These are phyloP conservation scores for Aphaenogaster rudis DNA, from an alignment of 1,140 invertebrate species.

Conservation along the genomic window DNA sequence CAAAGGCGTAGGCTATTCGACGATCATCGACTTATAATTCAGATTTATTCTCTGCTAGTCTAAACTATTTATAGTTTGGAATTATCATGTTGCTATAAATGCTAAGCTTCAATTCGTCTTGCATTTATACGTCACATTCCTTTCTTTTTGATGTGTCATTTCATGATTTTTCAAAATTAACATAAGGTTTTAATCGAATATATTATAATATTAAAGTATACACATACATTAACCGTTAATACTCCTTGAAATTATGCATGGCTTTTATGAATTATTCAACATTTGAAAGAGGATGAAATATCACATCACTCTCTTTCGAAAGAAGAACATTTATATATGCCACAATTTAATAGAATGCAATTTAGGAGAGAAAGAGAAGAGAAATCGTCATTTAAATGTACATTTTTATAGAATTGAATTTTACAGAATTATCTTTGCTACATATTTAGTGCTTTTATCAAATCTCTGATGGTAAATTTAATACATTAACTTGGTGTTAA, in stretches of 20 bases:
- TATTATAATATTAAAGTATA: neutral
- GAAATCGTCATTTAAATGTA: neutral
- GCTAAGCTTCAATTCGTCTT: neutral
- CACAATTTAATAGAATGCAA: neutral
- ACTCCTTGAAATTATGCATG: neutral
- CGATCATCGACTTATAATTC: conserved; percentile 48
- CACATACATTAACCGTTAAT: neutral
- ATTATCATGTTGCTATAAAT: conserved; percentile 23
- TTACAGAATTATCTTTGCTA: neutral
- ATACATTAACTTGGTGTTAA: conserved; percentile 20
- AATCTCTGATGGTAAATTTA: neutral
- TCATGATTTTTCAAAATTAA: neutral
- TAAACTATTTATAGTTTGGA: conserved; percentile 14
- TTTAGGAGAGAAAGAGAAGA: neutral
- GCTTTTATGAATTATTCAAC: conserved; percentile 6
- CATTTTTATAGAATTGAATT: neutral
- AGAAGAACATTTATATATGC: neutral
- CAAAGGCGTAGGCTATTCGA: conserved; percentile 45
- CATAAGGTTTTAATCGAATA: neutral
- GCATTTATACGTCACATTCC: neutral
- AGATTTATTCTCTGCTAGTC: conserved; percentile 20
- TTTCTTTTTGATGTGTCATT: neutral
- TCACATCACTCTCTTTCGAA: neutral
- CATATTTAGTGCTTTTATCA: neutral
- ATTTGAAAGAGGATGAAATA: neutral